A percentile compares a stretch with the other conserved stretches of the same genome.
phyloP scores from a whole-genome alignment of 2,797 vertebrate genomes.

The Urophycis tenuis region DNA sequence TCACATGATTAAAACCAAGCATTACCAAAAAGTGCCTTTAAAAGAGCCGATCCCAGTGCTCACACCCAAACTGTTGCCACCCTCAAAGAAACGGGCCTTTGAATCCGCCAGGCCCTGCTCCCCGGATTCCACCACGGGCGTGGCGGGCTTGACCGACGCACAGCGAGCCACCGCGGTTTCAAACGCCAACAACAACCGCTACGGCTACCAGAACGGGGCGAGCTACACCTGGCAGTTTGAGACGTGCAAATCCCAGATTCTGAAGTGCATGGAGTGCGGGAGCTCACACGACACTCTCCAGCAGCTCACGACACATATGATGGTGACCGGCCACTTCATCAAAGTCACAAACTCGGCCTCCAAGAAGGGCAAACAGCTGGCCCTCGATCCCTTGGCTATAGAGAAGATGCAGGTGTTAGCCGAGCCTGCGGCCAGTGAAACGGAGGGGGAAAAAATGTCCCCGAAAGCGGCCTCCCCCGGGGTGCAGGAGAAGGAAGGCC shows the following conservation, averaged over 20 bases:
- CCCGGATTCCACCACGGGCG: constrained; percentile 91
- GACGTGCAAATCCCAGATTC: constrained; percentile 98
- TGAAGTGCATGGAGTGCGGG: constrained; percentile 99
- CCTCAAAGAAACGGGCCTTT: constrained; percentile 90
- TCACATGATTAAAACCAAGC: constrained; percentile 99
- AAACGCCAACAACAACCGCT: constrained; percentile 86
- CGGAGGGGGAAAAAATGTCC: constrained; percentile 73
- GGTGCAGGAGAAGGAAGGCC: constrained; percentile 66
- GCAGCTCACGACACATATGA: constrained; percentile 98
- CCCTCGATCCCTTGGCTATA: constrained; percentile 90
- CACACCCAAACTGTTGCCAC: constrained; percentile 88
- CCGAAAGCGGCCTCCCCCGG: constrained; percentile 70
- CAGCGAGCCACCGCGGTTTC: constrained; percentile 76
- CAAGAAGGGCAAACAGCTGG: constrained; percentile 97
- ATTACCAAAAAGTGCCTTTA: constrained; percentile 99
- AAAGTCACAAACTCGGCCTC: constrained; percentile 98
- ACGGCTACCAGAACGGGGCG: constrained; percentile 95
- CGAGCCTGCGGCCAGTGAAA: constrained; percentile 74
- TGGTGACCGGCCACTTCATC: constrained; percentile 98
- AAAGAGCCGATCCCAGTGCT: constrained; percentile 97
- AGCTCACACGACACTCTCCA: constrained; percentile 96
- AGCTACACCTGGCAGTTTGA: constrained; percentile 99
- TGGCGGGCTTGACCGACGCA: constrained; percentile 77
- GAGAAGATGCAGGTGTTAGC: constrained; percentile 94
- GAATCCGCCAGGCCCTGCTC: constrained; percentile 91